Conservation (phyloP, 2,113 vertebrate species). For the Amphiprion percula region DNA sequence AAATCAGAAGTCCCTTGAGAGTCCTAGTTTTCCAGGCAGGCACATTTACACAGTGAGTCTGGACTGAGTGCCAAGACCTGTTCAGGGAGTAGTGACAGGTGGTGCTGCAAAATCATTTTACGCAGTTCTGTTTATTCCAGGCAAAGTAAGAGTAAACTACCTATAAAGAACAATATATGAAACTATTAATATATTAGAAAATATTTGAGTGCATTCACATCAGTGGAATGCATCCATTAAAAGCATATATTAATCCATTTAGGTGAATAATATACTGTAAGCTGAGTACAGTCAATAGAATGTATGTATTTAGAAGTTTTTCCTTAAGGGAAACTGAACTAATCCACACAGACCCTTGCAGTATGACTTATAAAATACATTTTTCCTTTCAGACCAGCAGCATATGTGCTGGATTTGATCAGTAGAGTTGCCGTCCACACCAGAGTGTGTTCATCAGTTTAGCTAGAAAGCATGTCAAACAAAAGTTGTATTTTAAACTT, state of each 20-base stretch:
- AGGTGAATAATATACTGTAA: too few species aligned
- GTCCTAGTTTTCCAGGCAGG: constrained; percentile 46
- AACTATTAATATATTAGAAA: neutral
- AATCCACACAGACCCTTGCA: neutral
- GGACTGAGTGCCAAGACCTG: constrained; percentile 40
- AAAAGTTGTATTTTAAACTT: neutral
- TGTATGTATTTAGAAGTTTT: neutral
- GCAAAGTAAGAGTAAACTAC: neutral
- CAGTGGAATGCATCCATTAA: neutral
- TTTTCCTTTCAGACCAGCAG: neutral
- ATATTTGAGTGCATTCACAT: neutral
- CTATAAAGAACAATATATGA: neutral
- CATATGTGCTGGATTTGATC: neutral
- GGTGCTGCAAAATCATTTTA: neutral
- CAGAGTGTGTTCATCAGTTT: too few species aligned
- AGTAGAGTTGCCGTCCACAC: neutral
- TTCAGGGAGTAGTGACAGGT: constrained; percentile 4
- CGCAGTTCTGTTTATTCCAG: constrained; percentile 1
- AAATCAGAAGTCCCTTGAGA: constrained; percentile 64
- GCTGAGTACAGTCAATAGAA: too few species aligned
- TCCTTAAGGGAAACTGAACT: neutral
- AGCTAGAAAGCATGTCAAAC: too few species aligned
- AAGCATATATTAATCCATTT: neutral
- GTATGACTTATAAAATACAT: neutral
- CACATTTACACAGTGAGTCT: constrained; percentile 25